phyloP scores from a whole-genome alignment of 1,140 invertebrate species.

The Drosophila serrata region DNA sequence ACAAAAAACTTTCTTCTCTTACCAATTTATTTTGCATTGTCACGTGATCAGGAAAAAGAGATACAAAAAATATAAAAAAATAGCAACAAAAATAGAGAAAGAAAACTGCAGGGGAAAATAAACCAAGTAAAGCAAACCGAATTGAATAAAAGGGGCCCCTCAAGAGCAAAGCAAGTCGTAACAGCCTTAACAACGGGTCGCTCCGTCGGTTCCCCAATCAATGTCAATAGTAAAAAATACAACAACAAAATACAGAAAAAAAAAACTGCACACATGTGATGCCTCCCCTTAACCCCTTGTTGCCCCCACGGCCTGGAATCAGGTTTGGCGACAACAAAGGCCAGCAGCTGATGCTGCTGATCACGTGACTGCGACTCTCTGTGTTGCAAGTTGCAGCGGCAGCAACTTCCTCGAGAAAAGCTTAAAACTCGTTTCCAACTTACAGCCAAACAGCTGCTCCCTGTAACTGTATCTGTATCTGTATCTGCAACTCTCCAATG shows the following conservation, averaged over 20 bases:
- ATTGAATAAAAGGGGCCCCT: slow-evolving; percentile 12
- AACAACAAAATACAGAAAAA: neutral
- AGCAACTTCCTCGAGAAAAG: slow-evolving; percentile 14
- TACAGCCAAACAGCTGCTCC: slow-evolving; percentile 35
- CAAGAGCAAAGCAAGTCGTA: slow-evolving; percentile 1
- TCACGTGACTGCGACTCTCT: slow-evolving; percentile 74
- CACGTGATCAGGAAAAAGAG: slow-evolving; percentile 18
- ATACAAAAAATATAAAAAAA: neutral
- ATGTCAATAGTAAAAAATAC: slow-evolving; percentile 62
- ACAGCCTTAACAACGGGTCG: slow-evolving; percentile 51
- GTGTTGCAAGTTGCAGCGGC: slow-evolving; percentile 53
- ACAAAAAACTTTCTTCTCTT: slow-evolving; percentile 23
- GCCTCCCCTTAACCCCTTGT: slow-evolving; percentile 5
- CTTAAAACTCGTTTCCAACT: slow-evolving; percentile 63
- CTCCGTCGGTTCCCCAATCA: slow-evolving; percentile 44
- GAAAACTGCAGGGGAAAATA: neutral
- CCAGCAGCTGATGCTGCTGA: slow-evolving; percentile 54
- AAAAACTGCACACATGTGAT: slow-evolving; percentile 48
- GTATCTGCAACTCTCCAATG: neutral
- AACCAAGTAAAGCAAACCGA: slow-evolving; percentile 4
- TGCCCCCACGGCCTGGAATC: slow-evolving; percentile 34
- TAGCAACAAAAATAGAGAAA: neutral
- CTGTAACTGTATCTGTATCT: slow-evolving; percentile 3
- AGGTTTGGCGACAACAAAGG: slow-evolving; percentile 50
- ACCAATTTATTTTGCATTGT: slow-evolving; percentile 35